Conservation (phyloP, 1,140 invertebrate species). For the Tetragnatha versicolor region DNA sequence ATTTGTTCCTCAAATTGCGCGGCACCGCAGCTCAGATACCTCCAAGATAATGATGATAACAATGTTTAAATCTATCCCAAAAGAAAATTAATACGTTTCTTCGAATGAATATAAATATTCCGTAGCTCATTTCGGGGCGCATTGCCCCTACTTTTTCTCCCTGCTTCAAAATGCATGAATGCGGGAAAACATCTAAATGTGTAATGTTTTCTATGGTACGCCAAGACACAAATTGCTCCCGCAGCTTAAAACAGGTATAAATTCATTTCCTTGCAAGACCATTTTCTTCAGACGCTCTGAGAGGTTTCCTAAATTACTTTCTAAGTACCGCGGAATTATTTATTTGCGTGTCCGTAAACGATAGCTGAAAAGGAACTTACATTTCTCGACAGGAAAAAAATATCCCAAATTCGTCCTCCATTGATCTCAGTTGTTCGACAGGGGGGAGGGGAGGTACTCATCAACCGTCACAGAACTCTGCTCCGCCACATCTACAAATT, state of each 20-base stretch:
- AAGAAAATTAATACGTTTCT: background rate
- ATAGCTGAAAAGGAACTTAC: conserved; percentile 45
- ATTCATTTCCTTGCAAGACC: conserved; percentile 24
- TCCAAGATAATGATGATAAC: no score
- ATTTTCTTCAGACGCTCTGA: conserved; percentile 22
- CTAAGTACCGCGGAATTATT: conserved; percentile 48
- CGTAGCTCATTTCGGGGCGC: background rate
- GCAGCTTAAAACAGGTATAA: conserved; percentile 10
- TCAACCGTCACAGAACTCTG: conserved; percentile 52
- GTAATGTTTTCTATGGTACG: background rate
- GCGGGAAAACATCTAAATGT: background rate
- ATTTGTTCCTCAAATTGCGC: no score
- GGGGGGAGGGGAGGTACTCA: conserved; percentile 23
- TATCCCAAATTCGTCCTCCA: conserved; percentile 48
- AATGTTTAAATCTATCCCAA: background rate
- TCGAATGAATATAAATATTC: background rate
- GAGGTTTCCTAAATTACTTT: conserved; percentile 49
- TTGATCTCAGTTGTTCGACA: conserved; percentile 50
- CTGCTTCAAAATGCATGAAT: conserved; percentile 21
- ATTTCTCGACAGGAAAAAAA: conserved; percentile 34
- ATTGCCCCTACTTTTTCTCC: background rate
- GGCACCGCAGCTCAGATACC: no score
- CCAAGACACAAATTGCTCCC: conserved; percentile 21
- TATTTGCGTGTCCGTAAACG: conserved; percentile 48
- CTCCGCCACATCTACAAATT: conserved; percentile 50